Conservation (phyloP, 2,797 vertebrate species). For the Potorous gilbertii region DNA sequence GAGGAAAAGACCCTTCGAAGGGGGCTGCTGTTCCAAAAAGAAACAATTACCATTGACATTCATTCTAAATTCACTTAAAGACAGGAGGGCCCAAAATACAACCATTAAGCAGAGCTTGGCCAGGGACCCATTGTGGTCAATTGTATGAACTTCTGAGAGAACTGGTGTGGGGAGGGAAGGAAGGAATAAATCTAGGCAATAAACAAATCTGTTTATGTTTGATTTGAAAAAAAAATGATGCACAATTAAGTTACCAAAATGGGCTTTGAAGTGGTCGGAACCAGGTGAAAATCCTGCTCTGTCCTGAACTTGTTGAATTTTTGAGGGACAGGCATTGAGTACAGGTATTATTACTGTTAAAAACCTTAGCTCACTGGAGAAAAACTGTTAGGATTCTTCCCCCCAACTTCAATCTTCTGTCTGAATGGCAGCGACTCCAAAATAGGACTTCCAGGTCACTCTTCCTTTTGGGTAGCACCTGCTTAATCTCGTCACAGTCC, state of each 20-base stretch:
- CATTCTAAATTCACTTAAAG: too few relatives aligned
- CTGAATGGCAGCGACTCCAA: conserved; percentile 1
- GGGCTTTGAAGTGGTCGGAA: conserved; percentile 4
- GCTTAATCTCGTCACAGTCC: neutral
- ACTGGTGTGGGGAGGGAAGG: too few relatives aligned
- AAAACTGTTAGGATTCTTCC: neutral
- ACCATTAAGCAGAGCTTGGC: too few relatives aligned
- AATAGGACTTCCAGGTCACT: conserved; percentile 1
- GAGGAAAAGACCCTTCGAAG: too few relatives aligned
- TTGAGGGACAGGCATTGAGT: neutral
- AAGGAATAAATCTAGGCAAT: too few relatives aligned
- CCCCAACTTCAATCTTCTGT: conserved; percentile 14
- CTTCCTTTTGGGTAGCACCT: conserved; percentile 1
- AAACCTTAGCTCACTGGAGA: neutral
- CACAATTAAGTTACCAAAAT: neutral
- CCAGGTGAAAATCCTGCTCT: neutral
- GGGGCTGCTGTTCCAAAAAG: too few relatives aligned
- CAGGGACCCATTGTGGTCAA: too few relatives aligned
- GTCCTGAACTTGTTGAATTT: conserved; percentile 17
- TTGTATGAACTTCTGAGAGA: too few relatives aligned
- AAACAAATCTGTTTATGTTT: neutral
- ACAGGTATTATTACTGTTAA: conserved; percentile 5
- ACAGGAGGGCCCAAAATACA: too few relatives aligned
- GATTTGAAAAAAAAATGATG: neutral
- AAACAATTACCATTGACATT: too few relatives aligned